Evolutionary conservation across 2,888 invertebrate genomes (phyloP).

Genomic region (Spisula subtruncata): DNA sequence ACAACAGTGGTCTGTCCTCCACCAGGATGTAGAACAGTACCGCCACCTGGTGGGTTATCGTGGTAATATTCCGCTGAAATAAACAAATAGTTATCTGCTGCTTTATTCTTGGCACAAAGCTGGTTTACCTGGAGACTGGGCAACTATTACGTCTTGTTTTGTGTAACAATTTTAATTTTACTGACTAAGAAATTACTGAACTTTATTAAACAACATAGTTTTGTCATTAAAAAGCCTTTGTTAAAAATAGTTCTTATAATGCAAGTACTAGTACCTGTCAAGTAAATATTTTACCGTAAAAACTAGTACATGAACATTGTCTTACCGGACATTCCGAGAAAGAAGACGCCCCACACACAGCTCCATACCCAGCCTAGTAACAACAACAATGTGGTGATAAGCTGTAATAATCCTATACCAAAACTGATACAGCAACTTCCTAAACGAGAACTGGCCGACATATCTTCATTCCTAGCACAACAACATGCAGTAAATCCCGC

Average conservation of each 20-base stretch:
- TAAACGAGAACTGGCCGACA: constrained; percentile 62
- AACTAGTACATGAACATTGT: no score
- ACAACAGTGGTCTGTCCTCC: constrained; percentile 54
- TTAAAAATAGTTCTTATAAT: no score
- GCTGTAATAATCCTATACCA: constrained; percentile 77
- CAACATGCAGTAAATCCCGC: constrained; percentile 76
- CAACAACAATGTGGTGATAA: constrained; percentile 74
- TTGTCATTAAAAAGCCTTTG: no score
- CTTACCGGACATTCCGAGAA: constrained; percentile 81
- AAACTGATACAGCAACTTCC: constrained; percentile 76
- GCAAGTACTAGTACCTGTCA: no score
- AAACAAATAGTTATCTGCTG: no score
- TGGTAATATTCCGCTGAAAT: constrained; percentile 78
- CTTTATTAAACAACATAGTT: no score
- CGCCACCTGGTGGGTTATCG: constrained; percentile 72
- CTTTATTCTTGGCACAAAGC: no score
- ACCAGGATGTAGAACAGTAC: constrained; percentile 53
- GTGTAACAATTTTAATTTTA: no score
- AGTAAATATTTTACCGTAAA: no score
- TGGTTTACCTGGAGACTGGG: no score
- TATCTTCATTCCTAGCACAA: constrained; percentile 76
- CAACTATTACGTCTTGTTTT: no score
- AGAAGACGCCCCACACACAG: constrained; percentile 81
- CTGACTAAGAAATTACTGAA: no score
- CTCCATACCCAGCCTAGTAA: constrained; percentile 84